These are phyloP conservation scores for Smithornis capensis DNA, from an alignment of 2,113 vertebrate species.

Conservation along the genomic window DNA sequence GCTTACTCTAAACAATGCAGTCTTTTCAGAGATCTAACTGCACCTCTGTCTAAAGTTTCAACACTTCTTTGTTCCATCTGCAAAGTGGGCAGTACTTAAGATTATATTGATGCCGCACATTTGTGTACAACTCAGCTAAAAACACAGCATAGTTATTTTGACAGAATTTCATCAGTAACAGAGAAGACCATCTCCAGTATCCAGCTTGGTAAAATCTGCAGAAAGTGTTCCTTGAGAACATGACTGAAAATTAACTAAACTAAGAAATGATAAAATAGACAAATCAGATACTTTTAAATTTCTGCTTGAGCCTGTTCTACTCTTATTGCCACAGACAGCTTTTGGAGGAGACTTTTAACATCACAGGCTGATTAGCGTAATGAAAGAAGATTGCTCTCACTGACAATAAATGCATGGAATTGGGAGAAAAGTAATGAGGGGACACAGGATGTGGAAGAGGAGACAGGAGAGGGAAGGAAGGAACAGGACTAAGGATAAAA, in stretches of 20 bases:
- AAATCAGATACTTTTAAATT: neutral
- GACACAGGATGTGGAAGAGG: neutral
- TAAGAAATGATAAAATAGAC: neutral
- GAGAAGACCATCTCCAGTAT: neutral
- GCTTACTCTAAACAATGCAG: neutral
- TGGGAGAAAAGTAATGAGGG: neutral
- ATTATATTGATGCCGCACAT: neutral
- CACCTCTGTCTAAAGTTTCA: neutral
- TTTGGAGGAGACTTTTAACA: constrained; percentile 11
- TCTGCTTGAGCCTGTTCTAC: neutral
- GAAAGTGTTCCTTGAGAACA: neutral
- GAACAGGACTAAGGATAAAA: neutral
- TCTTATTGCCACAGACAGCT: neutral
- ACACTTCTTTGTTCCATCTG: neutral
- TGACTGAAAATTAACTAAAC: neutral
- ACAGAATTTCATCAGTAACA: neutral
- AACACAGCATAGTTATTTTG: neutral
- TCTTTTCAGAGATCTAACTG: neutral
- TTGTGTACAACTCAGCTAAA: neutral
- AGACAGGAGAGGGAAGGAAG: neutral
- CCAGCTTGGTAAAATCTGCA: neutral
- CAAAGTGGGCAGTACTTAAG: neutral
- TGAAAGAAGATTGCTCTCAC: constrained; percentile 16
- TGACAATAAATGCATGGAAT: neutral
- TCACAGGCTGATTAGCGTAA: neutral